These are phyloP conservation scores for Sabatieria punctata DNA, from an alignment of 2,888 invertebrate genomes.

Conservation along the genomic window DNA sequence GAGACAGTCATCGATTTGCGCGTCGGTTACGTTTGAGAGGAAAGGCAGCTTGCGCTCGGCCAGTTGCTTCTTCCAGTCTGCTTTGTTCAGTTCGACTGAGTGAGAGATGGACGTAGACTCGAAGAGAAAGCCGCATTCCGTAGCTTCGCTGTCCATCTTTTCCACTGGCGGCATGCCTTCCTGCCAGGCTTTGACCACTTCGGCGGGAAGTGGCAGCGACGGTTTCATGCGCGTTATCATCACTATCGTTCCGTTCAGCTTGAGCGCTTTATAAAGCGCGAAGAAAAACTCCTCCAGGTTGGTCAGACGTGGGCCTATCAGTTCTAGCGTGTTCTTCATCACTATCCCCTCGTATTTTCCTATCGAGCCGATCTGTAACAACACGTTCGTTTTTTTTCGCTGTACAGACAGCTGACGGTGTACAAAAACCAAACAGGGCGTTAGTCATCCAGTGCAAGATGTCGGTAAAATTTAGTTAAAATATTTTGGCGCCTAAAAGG, in stretches of 20 bases:
- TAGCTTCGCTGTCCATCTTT: background rate
- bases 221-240: background rate
- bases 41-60: background rate
- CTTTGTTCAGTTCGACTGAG: background rate
- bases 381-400: no score
- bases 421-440: no score
- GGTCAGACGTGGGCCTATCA: background rate
- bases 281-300: conserved; percentile 3
- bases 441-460: no score
- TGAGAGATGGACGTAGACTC: background rate
- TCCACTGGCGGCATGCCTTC: background rate
- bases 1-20: background rate
- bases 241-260: background rate
- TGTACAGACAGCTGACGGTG: no score
- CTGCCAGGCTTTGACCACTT: background rate
- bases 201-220: background rate
- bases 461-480: no score
- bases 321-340: conserved; percentile 2
- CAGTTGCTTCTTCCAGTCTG: background rate
- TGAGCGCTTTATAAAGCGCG: conserved; percentile 2
- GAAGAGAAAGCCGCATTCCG: background rate
- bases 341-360: conserved; percentile 2
- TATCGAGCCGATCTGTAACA: background rate
- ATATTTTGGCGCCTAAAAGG: no score
- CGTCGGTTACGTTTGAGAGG: background rate